Conservation (phyloP, 2,797 vertebrate species). For the Aldrovandia affinis region DNA sequence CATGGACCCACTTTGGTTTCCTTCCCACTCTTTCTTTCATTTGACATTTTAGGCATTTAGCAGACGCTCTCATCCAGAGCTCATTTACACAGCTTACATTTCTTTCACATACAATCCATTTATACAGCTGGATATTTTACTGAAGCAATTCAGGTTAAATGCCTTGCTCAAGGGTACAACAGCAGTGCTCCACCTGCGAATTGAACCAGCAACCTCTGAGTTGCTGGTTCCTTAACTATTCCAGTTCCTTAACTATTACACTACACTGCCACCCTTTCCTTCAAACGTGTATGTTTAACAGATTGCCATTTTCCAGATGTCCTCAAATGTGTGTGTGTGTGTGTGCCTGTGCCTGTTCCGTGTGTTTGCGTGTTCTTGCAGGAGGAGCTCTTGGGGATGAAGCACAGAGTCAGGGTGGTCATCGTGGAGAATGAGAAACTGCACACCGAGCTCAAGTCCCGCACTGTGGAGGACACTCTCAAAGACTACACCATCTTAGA, state of each 20-base stretch:
- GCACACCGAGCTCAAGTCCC: slow-evolving; percentile 75
- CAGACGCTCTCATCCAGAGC: too few species aligned
- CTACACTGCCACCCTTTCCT: too few species aligned
- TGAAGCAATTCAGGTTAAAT: too few species aligned
- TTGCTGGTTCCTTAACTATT: background rate
- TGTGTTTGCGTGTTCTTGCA: slow-evolving; percentile 52
- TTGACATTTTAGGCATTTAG: too few species aligned
- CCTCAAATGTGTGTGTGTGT: background rate
- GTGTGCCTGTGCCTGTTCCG: slow-evolving; percentile 16
- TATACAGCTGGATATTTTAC: too few species aligned
- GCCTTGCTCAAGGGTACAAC: too few species aligned
- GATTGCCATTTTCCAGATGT: background rate
- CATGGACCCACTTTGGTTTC: background rate
- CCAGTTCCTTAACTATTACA: background rate
- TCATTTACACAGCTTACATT: too few species aligned
- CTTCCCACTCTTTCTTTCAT: background rate
- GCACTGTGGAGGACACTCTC: slow-evolving; percentile 66
- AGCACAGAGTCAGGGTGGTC: slow-evolving; percentile 78
- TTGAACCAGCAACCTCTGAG: too few species aligned
- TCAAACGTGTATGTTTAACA: background rate
- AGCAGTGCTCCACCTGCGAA: too few species aligned
- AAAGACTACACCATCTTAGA: slow-evolving; percentile 76
- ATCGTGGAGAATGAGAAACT: slow-evolving; percentile 88
- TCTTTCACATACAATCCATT: too few species aligned
- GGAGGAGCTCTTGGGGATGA: slow-evolving; percentile 87